These are phyloP conservation scores for Epinotia bilunana DNA, from an alignment of 2,888 invertebrate genomes.

Conservation along the genomic window DNA sequence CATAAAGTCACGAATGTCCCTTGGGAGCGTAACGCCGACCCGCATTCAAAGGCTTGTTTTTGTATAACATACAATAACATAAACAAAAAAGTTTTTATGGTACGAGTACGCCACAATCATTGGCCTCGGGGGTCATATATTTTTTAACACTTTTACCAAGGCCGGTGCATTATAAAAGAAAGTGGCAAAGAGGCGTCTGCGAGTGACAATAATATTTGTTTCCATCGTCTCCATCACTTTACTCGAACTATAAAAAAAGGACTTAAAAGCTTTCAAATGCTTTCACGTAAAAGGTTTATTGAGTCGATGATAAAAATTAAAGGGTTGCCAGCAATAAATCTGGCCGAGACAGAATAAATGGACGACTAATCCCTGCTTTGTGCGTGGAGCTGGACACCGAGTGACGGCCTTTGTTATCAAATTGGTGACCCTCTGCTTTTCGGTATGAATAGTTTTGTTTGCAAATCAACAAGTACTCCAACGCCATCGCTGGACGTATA, in stretches of 20 bases:
- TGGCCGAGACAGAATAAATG: slow-evolving; percentile 52
- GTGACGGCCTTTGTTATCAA: slow-evolving; percentile 31
- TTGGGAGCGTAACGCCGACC: slow-evolving; percentile 26
- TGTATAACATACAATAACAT: slow-evolving; percentile 26
- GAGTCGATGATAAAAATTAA: slow-evolving; percentile 52
- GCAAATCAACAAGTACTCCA: slow-evolving; percentile 8
- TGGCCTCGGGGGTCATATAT: slow-evolving; percentile 20
- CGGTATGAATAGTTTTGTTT: slow-evolving; percentile 5
- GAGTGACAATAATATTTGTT: slow-evolving; percentile 26
- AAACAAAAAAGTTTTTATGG: slow-evolving; percentile 30
- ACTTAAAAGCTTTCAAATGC: slow-evolving; percentile 35
- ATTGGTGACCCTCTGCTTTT: slow-evolving; percentile 20
- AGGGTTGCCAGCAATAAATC: slow-evolving; percentile 52
- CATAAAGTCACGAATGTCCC: slow-evolving; percentile 33
- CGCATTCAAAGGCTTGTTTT: slow-evolving; percentile 26
- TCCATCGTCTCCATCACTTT: slow-evolving; percentile 12
- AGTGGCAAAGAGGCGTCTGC: slow-evolving; percentile 14
- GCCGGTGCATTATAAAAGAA: slow-evolving; percentile 7
- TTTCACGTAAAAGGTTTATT: slow-evolving; percentile 43
- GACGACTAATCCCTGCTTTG: slow-evolving; percentile 35
- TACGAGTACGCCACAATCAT: slow-evolving; percentile 17
- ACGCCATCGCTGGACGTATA: neutral
- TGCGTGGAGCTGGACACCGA: slow-evolving; percentile 27
- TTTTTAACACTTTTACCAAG: slow-evolving; percentile 20
- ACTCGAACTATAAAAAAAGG: slow-evolving; percentile 24